Base-by-base conservation (phyloP, 1,140 invertebrate species). In the Neomicropteryx cornuta region DNA sequence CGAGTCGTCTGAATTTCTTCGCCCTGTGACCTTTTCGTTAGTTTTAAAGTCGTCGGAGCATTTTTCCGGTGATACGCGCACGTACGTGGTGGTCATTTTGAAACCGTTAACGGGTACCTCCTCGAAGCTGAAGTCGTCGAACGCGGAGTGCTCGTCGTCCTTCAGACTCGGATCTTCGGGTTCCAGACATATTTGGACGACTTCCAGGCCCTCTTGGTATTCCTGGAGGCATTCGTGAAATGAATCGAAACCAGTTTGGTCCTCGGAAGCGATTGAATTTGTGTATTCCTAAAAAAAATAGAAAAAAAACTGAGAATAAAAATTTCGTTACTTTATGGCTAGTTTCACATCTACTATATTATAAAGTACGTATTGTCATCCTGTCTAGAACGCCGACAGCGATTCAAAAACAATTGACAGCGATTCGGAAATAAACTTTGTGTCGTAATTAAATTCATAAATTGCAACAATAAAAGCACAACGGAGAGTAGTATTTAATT, bases 211-310 rank as follows among this genome's bases (percentile, higher is more conserved):
- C 47, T 75, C 72, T n/a, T 71, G 71, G 46, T 73, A 73, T 46
- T 75, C 72, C 53, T 75, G 71, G 19, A 75, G 61, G 41, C 72
- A 75, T 52, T 75, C 71, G 46, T 75, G 72, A 39, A 72, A 75
- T 16, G 72, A 73, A 39, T 75, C 72, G 50, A 73, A 62, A 19
- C 70, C 72, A 2, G 71, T 73, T 39, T 73, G 69, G 43, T 73
- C 71, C 32, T 73, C 71, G 10, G 70, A 67, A 5, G 64, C 72
- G 16, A 70, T 58, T 2, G 64, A 67, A 46, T 69, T 67, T 16
- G 66, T 53, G 44, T 57, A 68, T 54, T 69, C 66, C 65, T 69
- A 51, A 41, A 50, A 53, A 53, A 49, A 36, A 42, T 38, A 18
- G 21, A 38, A 13, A 3, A 33, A 31, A 2, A 14, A 34, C n/a